Evolutionary conservation across 2,113 vertebrate species (phyloP), one percentile per base, ranked within the genome.

Genomic region (Oostethus manadensis): DNA sequence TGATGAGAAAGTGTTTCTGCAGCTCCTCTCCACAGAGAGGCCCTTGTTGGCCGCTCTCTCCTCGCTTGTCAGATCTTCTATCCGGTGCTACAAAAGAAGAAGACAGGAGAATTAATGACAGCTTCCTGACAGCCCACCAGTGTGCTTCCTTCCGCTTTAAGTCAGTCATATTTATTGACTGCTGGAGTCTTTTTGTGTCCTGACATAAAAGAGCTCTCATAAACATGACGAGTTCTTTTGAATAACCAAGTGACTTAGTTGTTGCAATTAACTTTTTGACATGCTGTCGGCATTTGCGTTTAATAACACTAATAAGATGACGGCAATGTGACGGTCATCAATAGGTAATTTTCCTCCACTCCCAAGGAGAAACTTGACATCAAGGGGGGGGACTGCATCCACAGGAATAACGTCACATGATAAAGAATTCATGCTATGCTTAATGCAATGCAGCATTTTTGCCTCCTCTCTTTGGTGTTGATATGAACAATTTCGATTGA

Each of bases 121-220:
- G 65, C 77, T 70, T 54, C 33, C 50, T 10, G 61, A 75, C 71
- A 81, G 66, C 59, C 33, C 61, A 79, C 68, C 71, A 38, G 66
- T 82, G 73, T 74, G 65, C 48, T 58, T 51, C 43, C 56, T 61
- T 81, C 35, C 18, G 20, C 53, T 79, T 81, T 76, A 45, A 77
- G 48, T 74, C 70, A 48, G 66, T 81, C 74, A 74, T 64, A 82
- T 87, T 83, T 84, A 84, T 86, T 64, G 77, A 87, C 79, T 84
- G 21, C 46, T 55, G 35, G 68, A 74, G 72, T 76, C 53, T 67
- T 75, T 85, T 79, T 76, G 69, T 76, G 70, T 60, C 54, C 58
- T 48, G 62, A 77, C 56, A 74, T 85, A 79, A 80, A 87, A 65
- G 56, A 62, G 59, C 59, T 74, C 60, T 61, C 72, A 83, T 86